These are phyloP conservation scores for Molossus alvarezi DNA, from an alignment of 2,797 vertebrate species.

Conservation along the genomic window DNA sequence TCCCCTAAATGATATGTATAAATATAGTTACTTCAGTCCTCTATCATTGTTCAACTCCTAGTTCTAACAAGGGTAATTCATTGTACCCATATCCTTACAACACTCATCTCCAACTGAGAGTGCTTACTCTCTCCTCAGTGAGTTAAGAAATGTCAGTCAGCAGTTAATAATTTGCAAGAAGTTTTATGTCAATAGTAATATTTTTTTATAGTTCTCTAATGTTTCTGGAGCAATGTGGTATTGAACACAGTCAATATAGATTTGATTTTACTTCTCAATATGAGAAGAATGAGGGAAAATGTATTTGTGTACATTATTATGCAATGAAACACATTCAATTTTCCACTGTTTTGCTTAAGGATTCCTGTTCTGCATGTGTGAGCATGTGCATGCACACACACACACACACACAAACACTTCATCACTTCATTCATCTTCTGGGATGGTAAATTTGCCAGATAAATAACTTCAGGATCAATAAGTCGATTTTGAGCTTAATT, in stretches of 20 bases:
- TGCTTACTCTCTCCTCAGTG: background rate
- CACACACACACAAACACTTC: background rate
- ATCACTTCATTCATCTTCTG: background rate
- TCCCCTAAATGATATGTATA: background rate
- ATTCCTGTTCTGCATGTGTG: background rate
- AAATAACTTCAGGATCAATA: background rate
- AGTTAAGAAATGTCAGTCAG: background rate
- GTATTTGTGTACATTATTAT: background rate
- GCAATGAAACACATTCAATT: background rate
- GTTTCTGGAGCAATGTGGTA: background rate
- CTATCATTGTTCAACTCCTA: background rate
- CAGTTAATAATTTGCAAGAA: background rate
- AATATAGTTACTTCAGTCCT: background rate
- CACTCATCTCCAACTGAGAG: background rate
- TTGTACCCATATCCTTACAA: background rate
- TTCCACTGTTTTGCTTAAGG: background rate
- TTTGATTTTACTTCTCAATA: slow-evolving; percentile 8
- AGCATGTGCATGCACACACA: background rate
- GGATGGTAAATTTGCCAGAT: background rate
- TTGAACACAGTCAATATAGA: background rate
- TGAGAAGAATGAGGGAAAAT: background rate
- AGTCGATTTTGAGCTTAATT: background rate
- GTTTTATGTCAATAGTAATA: background rate
- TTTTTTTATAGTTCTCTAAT: background rate
- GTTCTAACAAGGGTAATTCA: background rate